These are phyloP conservation scores for Menidia menidia DNA, from an alignment of 2,797 vertebrate species.

Conservation along the genomic window DNA sequence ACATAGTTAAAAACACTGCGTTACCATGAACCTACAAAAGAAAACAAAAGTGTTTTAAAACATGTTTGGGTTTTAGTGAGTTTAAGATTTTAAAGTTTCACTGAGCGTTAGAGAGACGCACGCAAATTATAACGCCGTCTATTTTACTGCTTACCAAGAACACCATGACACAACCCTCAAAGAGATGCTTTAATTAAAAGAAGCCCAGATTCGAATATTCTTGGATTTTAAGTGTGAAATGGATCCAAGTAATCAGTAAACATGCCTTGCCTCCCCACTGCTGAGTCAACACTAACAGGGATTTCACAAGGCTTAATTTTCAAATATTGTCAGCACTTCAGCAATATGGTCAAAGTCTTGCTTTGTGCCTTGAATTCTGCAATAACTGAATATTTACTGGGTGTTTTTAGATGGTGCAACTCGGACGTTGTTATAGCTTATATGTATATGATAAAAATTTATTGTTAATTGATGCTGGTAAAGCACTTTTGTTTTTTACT, in stretches of 20 bases:
- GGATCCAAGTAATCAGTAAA: neutral
- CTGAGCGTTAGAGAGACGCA: no score
- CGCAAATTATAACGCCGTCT: no score
- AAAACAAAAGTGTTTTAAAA: neutral
- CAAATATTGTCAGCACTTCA: neutral
- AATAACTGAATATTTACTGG: neutral
- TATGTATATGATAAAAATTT: neutral
- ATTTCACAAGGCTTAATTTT: neutral
- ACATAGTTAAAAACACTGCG: conserved; percentile 38
- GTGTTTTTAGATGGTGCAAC: neutral
- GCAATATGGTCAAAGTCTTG: neutral
- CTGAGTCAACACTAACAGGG: no score
- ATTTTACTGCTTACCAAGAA: no score
- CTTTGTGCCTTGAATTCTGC: neutral
- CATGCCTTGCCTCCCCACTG: no score
- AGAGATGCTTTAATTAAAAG: no score
- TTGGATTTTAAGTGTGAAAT: no score
- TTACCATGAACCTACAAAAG: conserved; percentile 16
- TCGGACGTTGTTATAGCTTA: neutral
- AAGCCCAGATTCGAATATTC: no score
- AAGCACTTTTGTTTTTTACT: no score
- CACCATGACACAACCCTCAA: no score
- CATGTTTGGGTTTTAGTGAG: no score
- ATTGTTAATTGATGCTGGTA: neutral
- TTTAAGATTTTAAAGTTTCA: no score